Base-by-base conservation (phyloP, 2,113 vertebrate genomes). In the Aldabrachelys gigantea region DNA sequence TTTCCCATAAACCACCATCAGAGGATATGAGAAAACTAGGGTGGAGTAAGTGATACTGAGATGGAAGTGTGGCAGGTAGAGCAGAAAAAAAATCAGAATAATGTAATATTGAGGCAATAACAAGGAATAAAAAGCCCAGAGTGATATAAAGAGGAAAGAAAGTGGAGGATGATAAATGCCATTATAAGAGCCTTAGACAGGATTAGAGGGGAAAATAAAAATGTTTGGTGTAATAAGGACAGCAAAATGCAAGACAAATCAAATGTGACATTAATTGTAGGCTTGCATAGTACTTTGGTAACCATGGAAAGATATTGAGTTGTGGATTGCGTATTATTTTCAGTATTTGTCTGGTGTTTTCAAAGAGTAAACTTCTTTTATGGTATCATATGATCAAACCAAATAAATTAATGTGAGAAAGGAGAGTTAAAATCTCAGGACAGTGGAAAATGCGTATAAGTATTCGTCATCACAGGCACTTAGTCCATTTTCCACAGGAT, bases 211-310 rank as follows among this genome's bases (percentile, higher is more conserved):
- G 10, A 85, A 95, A 90, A 0, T 52, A 90, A 49, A 89, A 92
- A 84, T 86, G 4, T 90, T 92, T 94, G n/a, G 80, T 88, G n/a
- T 50, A 92, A 89, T 88, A 94, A 91, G 91, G 50, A 89, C 75
- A 92, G 89, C 94, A 97, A 90, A 91, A 44, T 78, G 92, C 76
- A 88, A 80, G 85, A 96, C 69, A 92, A 97, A 97, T 95, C 52
- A 96, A 96, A 96, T 82, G 31, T 95, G 95, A 87, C 93, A 92
- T 96, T 95, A 96, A 97, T 97, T 97, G 95, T 90, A 95, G 84
- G 85, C 95, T 91, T 92, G 87, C 79, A 59, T 83, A 79, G 52
- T 49, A 76, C 22, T 96, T 94, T 89, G 87, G 65, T 92, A 96
- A 84, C 89, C 91, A 89, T 93, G 91, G 94, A 96, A 97, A 97